These are phyloP conservation scores for Lagocephalus sceleratus DNA, from an alignment of 2,797 vertebrate species.

Conservation along the genomic window DNA sequence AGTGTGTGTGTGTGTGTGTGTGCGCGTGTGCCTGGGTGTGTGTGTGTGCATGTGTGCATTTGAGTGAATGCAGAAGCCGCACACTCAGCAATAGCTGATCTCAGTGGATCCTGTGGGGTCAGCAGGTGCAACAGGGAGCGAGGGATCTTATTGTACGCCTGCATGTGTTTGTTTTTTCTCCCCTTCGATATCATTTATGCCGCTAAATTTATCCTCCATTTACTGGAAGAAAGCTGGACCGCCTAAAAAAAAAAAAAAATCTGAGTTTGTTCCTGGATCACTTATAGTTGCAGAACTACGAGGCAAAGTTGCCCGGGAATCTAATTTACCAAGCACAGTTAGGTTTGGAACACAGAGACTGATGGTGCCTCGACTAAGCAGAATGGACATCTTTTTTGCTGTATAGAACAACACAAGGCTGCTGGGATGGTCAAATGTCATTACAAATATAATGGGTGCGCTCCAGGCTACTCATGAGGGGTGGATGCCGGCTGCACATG, in stretches of 20 bases:
- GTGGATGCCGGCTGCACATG: too few species aligned
- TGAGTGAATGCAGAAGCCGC: constrained; percentile 61
- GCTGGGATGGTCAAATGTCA: constrained; percentile 3
- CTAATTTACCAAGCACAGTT: constrained; percentile 27
- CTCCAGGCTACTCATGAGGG: too few species aligned
- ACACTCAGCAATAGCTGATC: constrained; percentile 71
- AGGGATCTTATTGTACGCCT: constrained; percentile 55
- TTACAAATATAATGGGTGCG: too few species aligned
- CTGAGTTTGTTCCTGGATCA: constrained; percentile 64
- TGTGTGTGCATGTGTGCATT: constrained; percentile 59
- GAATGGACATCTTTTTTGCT: constrained; percentile 11
- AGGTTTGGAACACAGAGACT: constrained; percentile 21
- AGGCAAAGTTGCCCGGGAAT: constrained; percentile 37
- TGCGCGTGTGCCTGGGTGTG: constrained; percentile 39
- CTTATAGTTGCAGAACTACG: constrained; percentile 41
- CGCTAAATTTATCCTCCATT: constrained; percentile 76
- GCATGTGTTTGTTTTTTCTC: constrained; percentile 24
- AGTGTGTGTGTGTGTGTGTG: constrained; percentile 58
- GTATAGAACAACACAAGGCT: constrained; percentile 3
- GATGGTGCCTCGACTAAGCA: constrained; percentile 5
- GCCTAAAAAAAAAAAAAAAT: constrained; percentile 56
- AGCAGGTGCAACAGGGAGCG: constrained; percentile 71
- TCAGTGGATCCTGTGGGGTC: constrained; percentile 73
- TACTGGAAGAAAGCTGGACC: constrained; percentile 70
- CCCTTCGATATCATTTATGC: constrained; percentile 65